Percentiles rank a stretch among this genome's conserved stretches.
These are phyloP conservation scores for Excalfactoria chinensis DNA, from an alignment of 2,113 vertebrate genomes.

Conservation along the genomic window DNA sequence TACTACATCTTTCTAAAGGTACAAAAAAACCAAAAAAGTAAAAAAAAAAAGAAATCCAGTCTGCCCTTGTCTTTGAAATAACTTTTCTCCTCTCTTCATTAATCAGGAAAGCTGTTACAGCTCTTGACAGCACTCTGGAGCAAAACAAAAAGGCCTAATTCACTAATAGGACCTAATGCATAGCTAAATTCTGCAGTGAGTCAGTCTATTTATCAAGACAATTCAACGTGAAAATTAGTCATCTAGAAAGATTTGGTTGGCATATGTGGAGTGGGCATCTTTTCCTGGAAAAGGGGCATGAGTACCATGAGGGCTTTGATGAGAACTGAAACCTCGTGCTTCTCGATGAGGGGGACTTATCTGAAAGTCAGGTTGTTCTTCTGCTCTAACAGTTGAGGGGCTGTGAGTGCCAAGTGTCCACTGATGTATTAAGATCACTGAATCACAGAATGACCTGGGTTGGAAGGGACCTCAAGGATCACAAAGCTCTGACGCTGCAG, in stretches of 20 bases:
- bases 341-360: not conserved
- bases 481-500: too few species aligned
- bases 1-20: not conserved
- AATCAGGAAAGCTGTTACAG: constrained; percentile 21
- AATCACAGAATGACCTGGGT: too few species aligned
- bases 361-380: not conserved
- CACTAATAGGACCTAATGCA: constrained; percentile 56
- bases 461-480: too few species aligned
- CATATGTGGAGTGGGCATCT: constrained; percentile 21
- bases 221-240: constrained; percentile 75
- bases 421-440: not conserved
- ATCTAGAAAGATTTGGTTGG: constrained; percentile 56
- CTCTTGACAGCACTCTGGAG: constrained; percentile 55
- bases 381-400: not conserved
- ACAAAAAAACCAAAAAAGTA: too few species aligned
- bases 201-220: constrained; percentile 74
- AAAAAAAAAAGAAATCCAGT: not conserved
- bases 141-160: constrained; percentile 72
- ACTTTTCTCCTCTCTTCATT: constrained; percentile 46
- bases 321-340: constrained; percentile 39
- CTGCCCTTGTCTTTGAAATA: constrained; percentile 36
- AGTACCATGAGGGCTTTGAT: not conserved
- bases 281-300: constrained; percentile 47
- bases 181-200: constrained; percentile 72
- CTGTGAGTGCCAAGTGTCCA: not conserved